These are phyloP conservation scores for Amblyopsis rosae DNA, from an alignment of 2,113 vertebrate genomes.

Conservation along the genomic window DNA sequence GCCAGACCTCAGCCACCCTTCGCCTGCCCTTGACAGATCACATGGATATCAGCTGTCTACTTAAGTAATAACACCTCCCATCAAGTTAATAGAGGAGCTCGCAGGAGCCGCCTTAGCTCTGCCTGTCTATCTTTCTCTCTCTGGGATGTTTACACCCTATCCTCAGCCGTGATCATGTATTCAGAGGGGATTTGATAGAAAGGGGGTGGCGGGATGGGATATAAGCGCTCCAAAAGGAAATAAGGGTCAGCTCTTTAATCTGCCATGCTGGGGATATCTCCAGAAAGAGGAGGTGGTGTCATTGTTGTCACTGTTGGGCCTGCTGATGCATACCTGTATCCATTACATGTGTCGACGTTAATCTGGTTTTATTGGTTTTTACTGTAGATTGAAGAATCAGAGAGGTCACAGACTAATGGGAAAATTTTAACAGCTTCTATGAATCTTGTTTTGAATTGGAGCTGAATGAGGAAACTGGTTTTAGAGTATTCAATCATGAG, in stretches of 20 bases:
- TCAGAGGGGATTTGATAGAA: slow-evolving; percentile 57
- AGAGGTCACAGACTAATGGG: slow-evolving; percentile 21
- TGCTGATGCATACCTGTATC: slow-evolving; percentile 21
- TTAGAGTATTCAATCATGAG: not conserved
- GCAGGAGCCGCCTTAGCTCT: slow-evolving; percentile 23
- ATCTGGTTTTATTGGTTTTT: slow-evolving; percentile 18
- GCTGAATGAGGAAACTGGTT: not conserved
- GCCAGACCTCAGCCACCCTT: slow-evolving; percentile 24
- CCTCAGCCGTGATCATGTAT: slow-evolving; percentile 63
- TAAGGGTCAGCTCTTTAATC: slow-evolving; percentile 73
- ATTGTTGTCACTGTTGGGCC: slow-evolving; percentile 6
- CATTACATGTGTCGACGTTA: slow-evolving; percentile 31
- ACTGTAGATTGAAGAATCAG: slow-evolving; percentile 36
- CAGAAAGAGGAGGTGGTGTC: slow-evolving; percentile 26
- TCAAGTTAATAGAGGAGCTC: slow-evolving; percentile 61
- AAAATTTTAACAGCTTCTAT: not conserved
- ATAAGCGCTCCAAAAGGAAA: slow-evolving; percentile 63
- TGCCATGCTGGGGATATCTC: slow-evolving; percentile 41
- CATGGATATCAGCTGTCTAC: slow-evolving; percentile 55
- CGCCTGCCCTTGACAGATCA: slow-evolving; percentile 58
- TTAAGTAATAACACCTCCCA: slow-evolving; percentile 63
- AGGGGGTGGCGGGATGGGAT: slow-evolving; percentile 9
- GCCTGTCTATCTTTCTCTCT: slow-evolving; percentile 14
- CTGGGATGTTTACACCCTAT: slow-evolving; percentile 62
- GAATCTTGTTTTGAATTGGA: not conserved